These are phyloP conservation scores for Arvicanthis niloticus DNA, from an alignment of 2,113 vertebrate species.

Conservation along the genomic window DNA sequence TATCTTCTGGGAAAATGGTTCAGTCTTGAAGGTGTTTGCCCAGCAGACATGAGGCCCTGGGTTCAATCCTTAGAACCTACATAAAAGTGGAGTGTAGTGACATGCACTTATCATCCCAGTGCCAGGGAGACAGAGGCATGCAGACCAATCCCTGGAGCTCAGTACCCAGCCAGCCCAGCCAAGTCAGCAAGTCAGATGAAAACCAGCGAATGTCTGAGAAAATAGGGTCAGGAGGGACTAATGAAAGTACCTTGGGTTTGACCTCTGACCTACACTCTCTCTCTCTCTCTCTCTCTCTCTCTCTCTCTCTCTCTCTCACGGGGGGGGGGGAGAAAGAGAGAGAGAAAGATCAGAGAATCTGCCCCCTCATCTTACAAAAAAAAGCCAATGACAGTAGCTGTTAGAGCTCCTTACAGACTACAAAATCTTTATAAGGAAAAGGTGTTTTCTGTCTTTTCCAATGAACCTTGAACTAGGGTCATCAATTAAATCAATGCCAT, in stretches of 20 bases:
- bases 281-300: too few relatives aligned
- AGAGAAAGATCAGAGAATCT: not conserved
- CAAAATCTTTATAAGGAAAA: slow-evolving; percentile 6
- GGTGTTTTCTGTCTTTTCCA: not conserved
- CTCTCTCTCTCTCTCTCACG: too few relatives aligned
- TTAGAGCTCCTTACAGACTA: not conserved
- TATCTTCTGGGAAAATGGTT: not conserved
- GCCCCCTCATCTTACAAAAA: not conserved
- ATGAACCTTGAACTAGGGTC: not conserved
- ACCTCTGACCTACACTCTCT: not conserved
- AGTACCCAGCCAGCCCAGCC: not conserved
- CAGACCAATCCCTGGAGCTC: not conserved
- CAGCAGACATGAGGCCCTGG: not conserved
- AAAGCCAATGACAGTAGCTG: not conserved
- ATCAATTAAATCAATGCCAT: not conserved
- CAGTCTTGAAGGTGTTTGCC: not conserved
- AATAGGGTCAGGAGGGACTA: not conserved
- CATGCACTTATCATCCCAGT: not conserved
- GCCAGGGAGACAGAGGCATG: not conserved
- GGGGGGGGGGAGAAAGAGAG: too few relatives aligned
- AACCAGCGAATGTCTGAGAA: not conserved
- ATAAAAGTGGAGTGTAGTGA: not conserved
- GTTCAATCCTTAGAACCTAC: not conserved
- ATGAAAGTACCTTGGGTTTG: not conserved
- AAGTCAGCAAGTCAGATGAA: not conserved